These are phyloP conservation scores for Drosophila planitibia DNA, from an alignment of 2,888 invertebrate genomes.

Conservation along the genomic window DNA sequence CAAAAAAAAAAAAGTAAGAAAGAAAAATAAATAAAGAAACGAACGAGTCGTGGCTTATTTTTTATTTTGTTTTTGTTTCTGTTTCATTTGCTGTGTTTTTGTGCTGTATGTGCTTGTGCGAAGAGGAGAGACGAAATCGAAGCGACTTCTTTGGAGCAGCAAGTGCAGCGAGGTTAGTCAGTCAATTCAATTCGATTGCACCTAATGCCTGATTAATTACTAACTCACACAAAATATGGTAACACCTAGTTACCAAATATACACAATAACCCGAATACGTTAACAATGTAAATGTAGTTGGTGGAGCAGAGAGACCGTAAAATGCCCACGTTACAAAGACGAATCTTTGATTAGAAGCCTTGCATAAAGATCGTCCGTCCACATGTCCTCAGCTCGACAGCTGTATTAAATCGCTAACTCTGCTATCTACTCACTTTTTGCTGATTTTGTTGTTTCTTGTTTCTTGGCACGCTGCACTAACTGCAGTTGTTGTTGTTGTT, in stretches of 20 bases:
- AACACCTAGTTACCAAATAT: neutral
- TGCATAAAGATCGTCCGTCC: slow-evolving; percentile 12
- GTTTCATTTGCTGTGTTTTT: slow-evolving; percentile 19
- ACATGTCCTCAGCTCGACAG: slow-evolving; percentile 43
- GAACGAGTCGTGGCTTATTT: slow-evolving; percentile 26
- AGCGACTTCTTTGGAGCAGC: slow-evolving; percentile 23
- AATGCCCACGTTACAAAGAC: neutral
- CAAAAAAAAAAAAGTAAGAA: neutral
- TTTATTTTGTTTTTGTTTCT: slow-evolving; percentile 29
- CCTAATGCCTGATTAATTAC: slow-evolving; percentile 24
- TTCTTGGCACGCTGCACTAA: slow-evolving; percentile 42
- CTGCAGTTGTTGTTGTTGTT: slow-evolving; percentile 19
- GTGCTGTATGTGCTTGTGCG: slow-evolving; percentile 21
- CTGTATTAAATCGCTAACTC: slow-evolving; percentile 55
- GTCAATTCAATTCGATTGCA: slow-evolving; percentile 13
- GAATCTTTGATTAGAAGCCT: slow-evolving; percentile 26
- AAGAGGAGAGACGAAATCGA: slow-evolving; percentile 5
- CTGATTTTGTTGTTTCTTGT: slow-evolving; percentile 12
- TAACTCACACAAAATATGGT: slow-evolving; percentile 5
- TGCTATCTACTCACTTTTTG: slow-evolving; percentile 16
- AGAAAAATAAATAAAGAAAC: slow-evolving; percentile 2
- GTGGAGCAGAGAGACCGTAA: neutral
- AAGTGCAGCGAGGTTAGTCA: slow-evolving; percentile 40
- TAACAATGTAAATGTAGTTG: neutral
- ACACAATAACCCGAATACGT: neutral